phyloP scores from a whole-genome alignment of 2,888 invertebrate genomes.

The Drosophila kanekoi region DNA sequence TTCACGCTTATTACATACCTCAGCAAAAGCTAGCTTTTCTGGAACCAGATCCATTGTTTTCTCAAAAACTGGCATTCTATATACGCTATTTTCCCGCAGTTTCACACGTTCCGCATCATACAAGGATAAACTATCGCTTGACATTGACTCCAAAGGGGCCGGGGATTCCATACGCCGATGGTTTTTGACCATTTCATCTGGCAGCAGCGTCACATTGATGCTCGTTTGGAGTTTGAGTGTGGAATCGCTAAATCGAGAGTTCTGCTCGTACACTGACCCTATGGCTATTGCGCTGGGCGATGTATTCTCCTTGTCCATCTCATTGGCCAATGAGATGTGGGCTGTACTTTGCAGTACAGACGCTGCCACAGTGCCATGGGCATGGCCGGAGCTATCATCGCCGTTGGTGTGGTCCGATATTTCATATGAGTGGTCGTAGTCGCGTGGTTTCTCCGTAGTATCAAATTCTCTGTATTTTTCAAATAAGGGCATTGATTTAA shows the following conservation, averaged over 20 bases:
- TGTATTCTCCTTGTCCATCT: conserved; percentile 50
- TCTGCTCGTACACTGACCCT: conserved; percentile 19
- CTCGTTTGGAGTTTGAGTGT: conserved; percentile 56
- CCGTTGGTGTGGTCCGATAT: conserved; percentile 61
- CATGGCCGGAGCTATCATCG: conserved; percentile 47
- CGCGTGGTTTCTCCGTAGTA: conserved; percentile 51
- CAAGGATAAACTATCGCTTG: conserved; percentile 49
- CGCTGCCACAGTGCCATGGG: conserved; percentile 20
- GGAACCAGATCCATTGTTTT: conserved; percentile 62
- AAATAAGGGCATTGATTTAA: neutral
- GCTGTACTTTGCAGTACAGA: conserved; percentile 40
- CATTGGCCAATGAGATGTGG: conserved; percentile 3
- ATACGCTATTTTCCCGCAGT: conserved; percentile 38
- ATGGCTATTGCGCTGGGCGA: conserved; percentile 3
- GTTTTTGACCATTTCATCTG: conserved; percentile 40
- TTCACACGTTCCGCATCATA: conserved; percentile 36
- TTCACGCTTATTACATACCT: conserved; percentile 17
- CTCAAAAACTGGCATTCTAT: conserved; percentile 31
- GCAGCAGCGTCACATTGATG: conserved; percentile 59
- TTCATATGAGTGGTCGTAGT: conserved; percentile 66
- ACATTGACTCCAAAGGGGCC: conserved; percentile 3
- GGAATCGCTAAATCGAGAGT: conserved; percentile 21
- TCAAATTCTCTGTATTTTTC: conserved; percentile 52
- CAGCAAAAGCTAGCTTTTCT: neutral
- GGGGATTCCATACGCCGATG: conserved; percentile 6